A percentile compares a stretch with the other conserved stretches of the same genome.
Conservation (phyloP, 2,113 vertebrate species). For the Chloebia gouldiae region DNA sequence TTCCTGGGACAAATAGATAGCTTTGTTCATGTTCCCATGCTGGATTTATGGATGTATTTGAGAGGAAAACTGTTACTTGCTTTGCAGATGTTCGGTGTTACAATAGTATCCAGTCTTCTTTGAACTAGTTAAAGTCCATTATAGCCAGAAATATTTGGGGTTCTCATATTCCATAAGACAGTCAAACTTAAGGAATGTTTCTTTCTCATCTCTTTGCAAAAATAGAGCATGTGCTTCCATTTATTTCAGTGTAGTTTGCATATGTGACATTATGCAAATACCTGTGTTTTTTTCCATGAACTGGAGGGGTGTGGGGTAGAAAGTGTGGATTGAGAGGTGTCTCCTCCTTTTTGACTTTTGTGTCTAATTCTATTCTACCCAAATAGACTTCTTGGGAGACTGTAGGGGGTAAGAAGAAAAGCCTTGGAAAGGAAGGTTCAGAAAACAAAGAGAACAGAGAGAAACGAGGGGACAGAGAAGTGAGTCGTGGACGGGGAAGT, state of each 20-base stretch:
- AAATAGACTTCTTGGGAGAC: constrained; percentile 96
- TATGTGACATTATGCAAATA: not conserved
- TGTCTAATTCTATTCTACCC: constrained; percentile 35
- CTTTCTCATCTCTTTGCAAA: not conserved
- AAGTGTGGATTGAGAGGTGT: not conserved
- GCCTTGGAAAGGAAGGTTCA: constrained; percentile 86
- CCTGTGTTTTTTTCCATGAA: not conserved
- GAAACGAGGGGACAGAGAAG: constrained; percentile 87
- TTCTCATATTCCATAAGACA: not conserved
- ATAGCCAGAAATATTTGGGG: not conserved
- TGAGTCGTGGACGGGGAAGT: constrained; percentile 82
- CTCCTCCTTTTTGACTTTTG: not conserved
- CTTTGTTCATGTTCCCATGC: not conserved
- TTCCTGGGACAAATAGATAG: not conserved
- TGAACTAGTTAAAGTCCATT: not conserved
- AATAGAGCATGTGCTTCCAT: not conserved
- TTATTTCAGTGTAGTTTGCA: not conserved
- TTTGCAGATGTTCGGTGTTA: no score
- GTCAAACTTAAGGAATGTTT: not conserved
- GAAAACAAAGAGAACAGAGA: constrained; percentile 92
- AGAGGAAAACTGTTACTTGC: no score
- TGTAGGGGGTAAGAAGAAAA: constrained; percentile 94
- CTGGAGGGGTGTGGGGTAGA: not conserved
- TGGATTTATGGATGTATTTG: no score
- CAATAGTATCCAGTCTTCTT: not conserved